A percentile compares a stretch with the other conserved stretches of the same genome.
Evolutionary conservation across 2,797 vertebrate species (phyloP).

Genomic region (Trichosurus vulpecula): DNA sequence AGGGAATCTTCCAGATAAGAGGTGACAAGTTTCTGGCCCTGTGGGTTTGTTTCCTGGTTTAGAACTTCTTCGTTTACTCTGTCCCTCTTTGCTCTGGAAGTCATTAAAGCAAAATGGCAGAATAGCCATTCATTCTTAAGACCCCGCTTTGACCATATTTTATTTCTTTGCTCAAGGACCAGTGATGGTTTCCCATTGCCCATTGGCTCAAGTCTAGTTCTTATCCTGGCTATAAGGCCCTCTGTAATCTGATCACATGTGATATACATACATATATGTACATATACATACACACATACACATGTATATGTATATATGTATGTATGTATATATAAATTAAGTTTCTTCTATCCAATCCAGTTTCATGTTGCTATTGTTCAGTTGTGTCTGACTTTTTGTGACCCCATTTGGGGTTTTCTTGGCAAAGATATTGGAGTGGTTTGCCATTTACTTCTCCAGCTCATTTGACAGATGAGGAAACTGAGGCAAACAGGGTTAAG

Average conservation of each 20-base stretch:
- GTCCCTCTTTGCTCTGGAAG: not conserved
- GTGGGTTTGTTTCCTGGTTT: not conserved
- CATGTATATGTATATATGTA: no score
- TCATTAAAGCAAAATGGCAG: not conserved
- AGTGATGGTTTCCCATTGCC: not conserved
- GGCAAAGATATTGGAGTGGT: not conserved
- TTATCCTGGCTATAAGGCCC: conserved; percentile 15
- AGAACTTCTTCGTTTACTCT: not conserved
- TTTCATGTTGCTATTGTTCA: not conserved
- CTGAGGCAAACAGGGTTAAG: not conserved
- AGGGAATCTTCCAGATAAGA: not conserved
- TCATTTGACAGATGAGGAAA: not conserved
- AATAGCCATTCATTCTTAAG: not conserved
- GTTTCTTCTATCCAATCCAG: not conserved
- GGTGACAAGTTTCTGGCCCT: not conserved
- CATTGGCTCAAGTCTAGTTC: not conserved
- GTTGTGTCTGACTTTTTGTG: not conserved
- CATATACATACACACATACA: not conserved
- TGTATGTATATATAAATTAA: not conserved
- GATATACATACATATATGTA: not conserved
- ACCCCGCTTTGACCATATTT: not conserved
- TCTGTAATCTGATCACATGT: not conserved
- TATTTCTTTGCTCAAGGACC: not conserved
- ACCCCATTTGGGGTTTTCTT: not conserved
- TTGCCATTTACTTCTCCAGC: not conserved